These are phyloP conservation scores for Ostrea edulis DNA, from an alignment of 1,140 invertebrate species.

Conservation along the genomic window DNA sequence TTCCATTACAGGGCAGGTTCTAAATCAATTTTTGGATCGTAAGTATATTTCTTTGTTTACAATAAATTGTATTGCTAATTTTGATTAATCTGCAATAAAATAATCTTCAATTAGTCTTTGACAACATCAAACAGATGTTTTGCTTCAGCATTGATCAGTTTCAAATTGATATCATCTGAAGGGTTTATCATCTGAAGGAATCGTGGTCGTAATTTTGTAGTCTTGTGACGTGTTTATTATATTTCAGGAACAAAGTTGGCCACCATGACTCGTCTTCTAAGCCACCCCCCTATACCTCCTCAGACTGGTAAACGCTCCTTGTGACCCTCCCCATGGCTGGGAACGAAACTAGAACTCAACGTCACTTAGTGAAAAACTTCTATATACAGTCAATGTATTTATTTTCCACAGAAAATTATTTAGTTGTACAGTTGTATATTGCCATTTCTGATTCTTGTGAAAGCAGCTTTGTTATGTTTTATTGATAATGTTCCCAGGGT, in stretches of 20 bases:
- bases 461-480: too few relatives aligned
- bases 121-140: not conserved
- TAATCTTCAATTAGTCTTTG: not conserved
- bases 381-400: too few relatives aligned
- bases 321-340: too few relatives aligned
- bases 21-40: not conserved
- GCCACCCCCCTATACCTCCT: not conserved
- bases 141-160: not conserved
- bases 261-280: slow-evolving; percentile 13
- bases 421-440: too few relatives aligned
- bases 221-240: not conserved
- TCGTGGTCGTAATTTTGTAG: too few relatives aligned
- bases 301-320: not conserved
- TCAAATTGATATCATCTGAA: too few relatives aligned
- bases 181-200: too few relatives aligned
- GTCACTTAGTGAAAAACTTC: too few relatives aligned
- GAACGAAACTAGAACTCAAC: too few relatives aligned
- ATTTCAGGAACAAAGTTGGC: slow-evolving; percentile 7
- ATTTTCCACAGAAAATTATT: too few relatives aligned
- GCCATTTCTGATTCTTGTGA: too few relatives aligned
- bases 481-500: too few relatives aligned
- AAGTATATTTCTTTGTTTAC: not conserved
- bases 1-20: slow-evolving; percentile 16
- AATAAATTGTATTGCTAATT: not conserved
- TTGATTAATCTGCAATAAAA: not conserved